Evolutionary conservation across 2,888 invertebrate species (phyloP).

Genomic region (Habroteleia sp.): DNA sequence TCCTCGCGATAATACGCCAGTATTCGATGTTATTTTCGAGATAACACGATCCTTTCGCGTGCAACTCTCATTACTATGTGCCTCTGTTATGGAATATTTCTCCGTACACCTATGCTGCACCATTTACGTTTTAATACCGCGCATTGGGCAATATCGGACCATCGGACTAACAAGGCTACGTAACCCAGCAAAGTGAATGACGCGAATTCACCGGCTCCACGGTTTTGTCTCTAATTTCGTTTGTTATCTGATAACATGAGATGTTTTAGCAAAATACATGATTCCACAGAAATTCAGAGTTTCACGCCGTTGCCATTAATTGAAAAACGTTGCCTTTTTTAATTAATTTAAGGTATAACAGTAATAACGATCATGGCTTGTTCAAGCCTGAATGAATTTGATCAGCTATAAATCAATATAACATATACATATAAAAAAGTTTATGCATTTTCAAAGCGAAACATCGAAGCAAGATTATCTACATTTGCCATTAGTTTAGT

Average conservation of each 20-base stretch:
- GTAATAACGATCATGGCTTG: too few relatives aligned
- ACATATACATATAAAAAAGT: too few relatives aligned
- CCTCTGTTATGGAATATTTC: slow-evolving; percentile 43
- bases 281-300: not conserved
- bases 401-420: too few relatives aligned
- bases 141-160: slow-evolving; percentile 67
- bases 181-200: slow-evolving; percentile 61
- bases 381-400: too few relatives aligned
- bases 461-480: too few relatives aligned
- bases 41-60: slow-evolving; percentile 62
- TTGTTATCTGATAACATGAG: slow-evolving; percentile 34
- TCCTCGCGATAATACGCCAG: slow-evolving; percentile 36
- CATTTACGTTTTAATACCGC: slow-evolving; percentile 68
- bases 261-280: slow-evolving; percentile 4
- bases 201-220: slow-evolving; percentile 26
- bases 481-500: too few relatives aligned
- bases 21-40: slow-evolving; percentile 61
- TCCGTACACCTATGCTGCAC: slow-evolving; percentile 46
- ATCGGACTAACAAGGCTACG: slow-evolving; percentile 67
- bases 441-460: too few relatives aligned
- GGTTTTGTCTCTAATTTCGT: slow-evolving; percentile 51
- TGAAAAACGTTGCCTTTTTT: too few relatives aligned
- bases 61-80: slow-evolving; percentile 57
- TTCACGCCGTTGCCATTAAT: too few relatives aligned
- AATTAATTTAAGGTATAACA: too few relatives aligned